phyloP scores from a whole-genome alignment of 2,797 vertebrate species.

The Sebastes jordani region DNA sequence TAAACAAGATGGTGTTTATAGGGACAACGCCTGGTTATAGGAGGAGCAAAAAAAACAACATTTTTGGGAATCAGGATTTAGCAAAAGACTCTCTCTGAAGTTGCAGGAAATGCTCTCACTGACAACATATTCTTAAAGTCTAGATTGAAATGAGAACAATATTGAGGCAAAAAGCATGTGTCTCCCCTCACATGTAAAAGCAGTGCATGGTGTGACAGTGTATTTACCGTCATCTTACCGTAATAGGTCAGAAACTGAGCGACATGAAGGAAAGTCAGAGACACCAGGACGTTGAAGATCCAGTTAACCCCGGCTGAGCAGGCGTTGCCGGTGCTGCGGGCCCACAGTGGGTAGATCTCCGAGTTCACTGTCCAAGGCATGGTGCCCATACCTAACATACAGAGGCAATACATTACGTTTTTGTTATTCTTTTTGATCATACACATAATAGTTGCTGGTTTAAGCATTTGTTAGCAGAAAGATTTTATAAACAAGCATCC shows the following conservation, averaged over 20 bases:
- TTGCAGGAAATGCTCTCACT: not conserved
- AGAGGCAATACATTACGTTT: not conserved
- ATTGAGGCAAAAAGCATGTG: not conserved
- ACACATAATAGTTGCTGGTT: not conserved
- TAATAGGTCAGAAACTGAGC: constrained; percentile 94
- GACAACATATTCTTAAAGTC: not conserved
- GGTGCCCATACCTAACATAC: constrained; percentile 91
- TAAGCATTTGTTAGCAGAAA: not conserved
- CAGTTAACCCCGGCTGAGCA: constrained; percentile 96
- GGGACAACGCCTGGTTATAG: not conserved
- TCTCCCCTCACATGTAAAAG: not conserved
- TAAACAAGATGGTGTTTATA: not conserved
- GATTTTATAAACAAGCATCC: not conserved
- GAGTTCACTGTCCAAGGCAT: constrained; percentile 99
- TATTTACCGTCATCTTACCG: constrained; percentile 75
- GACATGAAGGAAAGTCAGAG: constrained; percentile 93
- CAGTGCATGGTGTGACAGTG: not conserved
- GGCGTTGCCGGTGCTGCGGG: constrained; percentile 95
- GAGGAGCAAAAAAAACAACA: not conserved
- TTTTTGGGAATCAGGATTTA: not conserved
- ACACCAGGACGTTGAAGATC: constrained; percentile 95
- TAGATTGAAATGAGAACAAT: not conserved
- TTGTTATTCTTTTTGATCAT: not conserved
- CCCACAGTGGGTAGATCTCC: constrained; percentile 98
- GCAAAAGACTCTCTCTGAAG: not conserved